A percentile compares a stretch with the other conserved stretches of the same genome.
Conservation (phyloP, 2,797 vertebrate genomes). For the Acestrorhynchus altus region DNA sequence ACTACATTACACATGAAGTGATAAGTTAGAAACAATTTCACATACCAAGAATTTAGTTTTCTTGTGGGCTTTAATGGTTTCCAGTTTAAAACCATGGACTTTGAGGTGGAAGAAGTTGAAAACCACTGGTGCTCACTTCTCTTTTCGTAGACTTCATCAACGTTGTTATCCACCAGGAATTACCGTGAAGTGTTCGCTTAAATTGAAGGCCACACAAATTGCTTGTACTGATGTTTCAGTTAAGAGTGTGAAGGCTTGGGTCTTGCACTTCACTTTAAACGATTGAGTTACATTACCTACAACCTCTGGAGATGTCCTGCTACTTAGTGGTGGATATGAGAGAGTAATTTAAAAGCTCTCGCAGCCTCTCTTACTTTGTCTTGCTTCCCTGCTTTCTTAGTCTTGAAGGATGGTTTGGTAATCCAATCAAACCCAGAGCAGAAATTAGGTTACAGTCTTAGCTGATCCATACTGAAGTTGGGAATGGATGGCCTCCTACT, state of each 20-base stretch:
- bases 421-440: neutral
- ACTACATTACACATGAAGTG: too few species aligned
- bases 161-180: neutral
- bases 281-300: neutral
- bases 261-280: neutral
- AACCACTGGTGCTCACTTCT: too few species aligned
- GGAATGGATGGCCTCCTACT: neutral
- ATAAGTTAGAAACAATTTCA: too few species aligned
- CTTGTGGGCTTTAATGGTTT: too few species aligned
- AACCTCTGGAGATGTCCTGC: neutral
- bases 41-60: too few species aligned
- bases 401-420: neutral
- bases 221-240: neutral
- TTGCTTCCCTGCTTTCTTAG: constrained; percentile 10
- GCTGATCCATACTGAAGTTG: constrained; percentile 2
- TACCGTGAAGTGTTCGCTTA: neutral
- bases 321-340: neutral
- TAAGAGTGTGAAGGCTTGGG: neutral
- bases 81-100: too few species aligned
- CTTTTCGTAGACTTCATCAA: neutral
- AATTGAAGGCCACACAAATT: neutral
- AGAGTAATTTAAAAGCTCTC: neutral
- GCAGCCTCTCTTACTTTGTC: neutral
- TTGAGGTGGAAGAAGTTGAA: too few species aligned
- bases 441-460: neutral